phyloP scores from a whole-genome alignment of 64 coral and sea anemone species.

The Stichodactyla mertensii region DNA sequence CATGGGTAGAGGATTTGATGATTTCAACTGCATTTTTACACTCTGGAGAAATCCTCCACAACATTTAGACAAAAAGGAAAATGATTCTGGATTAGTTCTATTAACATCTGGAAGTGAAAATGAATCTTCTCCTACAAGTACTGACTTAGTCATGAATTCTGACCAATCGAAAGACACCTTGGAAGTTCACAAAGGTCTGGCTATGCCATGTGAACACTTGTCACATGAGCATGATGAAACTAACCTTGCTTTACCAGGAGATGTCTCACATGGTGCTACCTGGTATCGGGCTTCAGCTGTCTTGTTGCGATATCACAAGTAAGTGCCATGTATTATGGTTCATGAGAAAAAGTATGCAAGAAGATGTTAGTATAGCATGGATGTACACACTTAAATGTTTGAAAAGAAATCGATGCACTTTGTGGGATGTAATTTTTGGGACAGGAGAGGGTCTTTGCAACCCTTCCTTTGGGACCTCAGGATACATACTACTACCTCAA shows the following conservation, averaged over 20 bases:
- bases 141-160: not conserved
- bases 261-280: constrained; percentile 78
- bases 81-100: not conserved
- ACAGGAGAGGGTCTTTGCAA: no score
- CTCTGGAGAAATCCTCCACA: constrained; percentile 40
- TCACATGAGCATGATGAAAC: not conserved
- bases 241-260: constrained; percentile 29
- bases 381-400: no score
- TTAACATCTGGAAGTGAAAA: not conserved
- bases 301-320: constrained; percentile 88
- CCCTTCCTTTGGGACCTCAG: no score
- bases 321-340: not conserved
- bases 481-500: no score
- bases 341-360: no score
- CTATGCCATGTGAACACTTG: not conserved
- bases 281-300: constrained; percentile 96
- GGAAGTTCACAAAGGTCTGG: not conserved
- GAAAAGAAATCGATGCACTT: no score
- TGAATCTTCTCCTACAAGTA: not conserved
- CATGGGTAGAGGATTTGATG: constrained; percentile 95
- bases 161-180: not conserved
- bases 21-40: constrained; percentile 82
- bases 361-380: no score
- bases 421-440: no score
- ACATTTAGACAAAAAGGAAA: not conserved